Base-by-base conservation (phyloP, 92 coral and sea anemone species). In the Porites cylindrica region DNA sequence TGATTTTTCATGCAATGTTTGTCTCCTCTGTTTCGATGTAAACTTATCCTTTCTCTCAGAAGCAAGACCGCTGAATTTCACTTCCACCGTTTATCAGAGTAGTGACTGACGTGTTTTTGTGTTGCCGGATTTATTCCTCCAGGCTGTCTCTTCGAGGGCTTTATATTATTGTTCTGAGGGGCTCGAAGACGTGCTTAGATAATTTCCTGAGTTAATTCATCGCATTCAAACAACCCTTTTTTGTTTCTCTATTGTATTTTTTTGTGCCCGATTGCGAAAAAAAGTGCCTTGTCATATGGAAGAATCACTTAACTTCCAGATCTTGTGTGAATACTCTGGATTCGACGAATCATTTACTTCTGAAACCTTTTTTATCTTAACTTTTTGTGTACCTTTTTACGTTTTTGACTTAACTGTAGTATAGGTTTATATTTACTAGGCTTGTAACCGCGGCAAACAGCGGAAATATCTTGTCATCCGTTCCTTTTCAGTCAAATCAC, bases 81-180 rank as follows among this genome's bases (percentile, higher is more conserved):
- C 8, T 65, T 56, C 51, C 23, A 6, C 23, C 21, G 70, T 8
- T 70, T 56, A 79, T 50, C 83, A 19, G 50, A 16, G n/a, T 66
- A 8, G 18, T 72, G 56, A 59, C 77, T 69, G 11, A 21, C 59
- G 17, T 60, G 14, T 2, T 7, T 60, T 72, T 61, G 72, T 47
- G 59, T 82, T 72, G 19, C 58, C 52, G 8, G 5, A 81, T 21
- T 14, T 23, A 53, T 1, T 59, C 17, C 7, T 18, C 62, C 6
- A 29, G 26, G 53, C 68, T 53, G 38, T 66, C 59, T 24, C 20
- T 43, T 71, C 70, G 84, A 80, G 59, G n/a, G 51, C 53, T 66
- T 8, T 26, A 18, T 26, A 13, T 19, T 60, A 72, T 72, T 72
- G 75, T 66, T 13, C 23, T 65, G 64, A 51, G 20, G 58, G 51